Percentiles rank a stretch among this genome's conserved stretches.
Conservation (phyloP, 2,797 vertebrate genomes). For the Anguilla megastoma region DNA sequence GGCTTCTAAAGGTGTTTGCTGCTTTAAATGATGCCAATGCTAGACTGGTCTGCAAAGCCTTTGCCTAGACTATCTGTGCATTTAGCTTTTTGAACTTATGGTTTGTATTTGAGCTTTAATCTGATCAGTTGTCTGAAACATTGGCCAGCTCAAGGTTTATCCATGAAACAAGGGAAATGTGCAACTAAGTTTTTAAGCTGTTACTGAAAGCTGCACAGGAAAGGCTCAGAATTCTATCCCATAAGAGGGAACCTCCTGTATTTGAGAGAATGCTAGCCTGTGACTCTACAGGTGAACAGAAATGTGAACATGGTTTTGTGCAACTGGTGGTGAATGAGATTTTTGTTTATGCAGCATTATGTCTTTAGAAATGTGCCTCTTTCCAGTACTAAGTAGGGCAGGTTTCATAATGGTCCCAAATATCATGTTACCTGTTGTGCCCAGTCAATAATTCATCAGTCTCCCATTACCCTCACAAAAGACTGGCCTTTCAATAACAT, state of each 20-base stretch:
- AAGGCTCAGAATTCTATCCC: too few relatives aligned
- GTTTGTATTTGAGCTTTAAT: too few relatives aligned
- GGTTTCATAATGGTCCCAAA: background rate
- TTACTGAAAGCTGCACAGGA: background rate
- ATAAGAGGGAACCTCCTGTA: background rate
- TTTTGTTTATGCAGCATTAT: background rate
- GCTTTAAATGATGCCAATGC: too few relatives aligned
- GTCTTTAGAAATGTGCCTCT: background rate
- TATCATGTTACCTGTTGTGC: background rate
- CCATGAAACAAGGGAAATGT: too few relatives aligned
- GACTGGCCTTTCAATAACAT: background rate
- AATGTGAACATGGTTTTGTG: background rate
- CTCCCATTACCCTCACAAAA: background rate
- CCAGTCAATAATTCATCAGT: background rate
- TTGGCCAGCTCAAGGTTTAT: too few relatives aligned
- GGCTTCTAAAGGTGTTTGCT: too few relatives aligned
- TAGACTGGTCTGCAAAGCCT: too few relatives aligned
- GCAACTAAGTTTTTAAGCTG: too few relatives aligned
- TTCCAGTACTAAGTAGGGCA: constrained; percentile 39
- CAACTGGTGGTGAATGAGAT: background rate
- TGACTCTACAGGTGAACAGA: background rate
- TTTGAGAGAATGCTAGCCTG: background rate
- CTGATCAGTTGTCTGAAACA: too few relatives aligned
- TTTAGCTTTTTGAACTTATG: too few relatives aligned
- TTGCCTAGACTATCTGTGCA: too few relatives aligned